Conservation (phyloP, 2,797 vertebrate species). For the Pagetopsis macropterus region DNA sequence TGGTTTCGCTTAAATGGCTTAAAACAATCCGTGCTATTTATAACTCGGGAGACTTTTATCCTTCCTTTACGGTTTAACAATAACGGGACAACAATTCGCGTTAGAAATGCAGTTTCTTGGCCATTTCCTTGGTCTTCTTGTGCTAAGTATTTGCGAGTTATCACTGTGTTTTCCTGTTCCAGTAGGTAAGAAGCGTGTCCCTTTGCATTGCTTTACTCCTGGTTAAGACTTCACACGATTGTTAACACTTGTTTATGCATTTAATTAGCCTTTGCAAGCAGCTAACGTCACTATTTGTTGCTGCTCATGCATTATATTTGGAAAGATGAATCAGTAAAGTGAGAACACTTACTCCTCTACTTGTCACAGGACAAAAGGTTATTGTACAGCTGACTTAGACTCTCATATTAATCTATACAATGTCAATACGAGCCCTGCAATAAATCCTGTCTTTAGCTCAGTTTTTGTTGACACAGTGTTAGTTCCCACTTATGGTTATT, state of each 20-base stretch:
- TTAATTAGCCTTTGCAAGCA: no score
- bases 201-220: neutral
- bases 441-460: neutral
- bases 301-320: neutral
- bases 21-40: conserved; percentile 18
- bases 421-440: neutral
- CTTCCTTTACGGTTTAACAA: neutral
- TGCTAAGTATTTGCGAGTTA: conserved; percentile 7
- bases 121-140: conserved; percentile 23
- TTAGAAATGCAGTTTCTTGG: conserved; percentile 34
- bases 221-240: neutral
- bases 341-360: neutral
- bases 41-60: neutral
- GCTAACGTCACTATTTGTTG: no score
- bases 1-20: conserved; percentile 29
- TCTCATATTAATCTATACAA: neutral
- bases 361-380: no score
- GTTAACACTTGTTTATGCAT: neutral
- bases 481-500: neutral
- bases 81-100: neutral
- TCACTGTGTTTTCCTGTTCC: conserved; percentile 28
- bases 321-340: neutral
- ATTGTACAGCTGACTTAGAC: neutral
- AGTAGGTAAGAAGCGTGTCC: conserved; percentile 60
- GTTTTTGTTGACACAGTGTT: neutral